phyloP scores from a whole-genome alignment of 2,888 invertebrate species.

The Tachina grossa region DNA sequence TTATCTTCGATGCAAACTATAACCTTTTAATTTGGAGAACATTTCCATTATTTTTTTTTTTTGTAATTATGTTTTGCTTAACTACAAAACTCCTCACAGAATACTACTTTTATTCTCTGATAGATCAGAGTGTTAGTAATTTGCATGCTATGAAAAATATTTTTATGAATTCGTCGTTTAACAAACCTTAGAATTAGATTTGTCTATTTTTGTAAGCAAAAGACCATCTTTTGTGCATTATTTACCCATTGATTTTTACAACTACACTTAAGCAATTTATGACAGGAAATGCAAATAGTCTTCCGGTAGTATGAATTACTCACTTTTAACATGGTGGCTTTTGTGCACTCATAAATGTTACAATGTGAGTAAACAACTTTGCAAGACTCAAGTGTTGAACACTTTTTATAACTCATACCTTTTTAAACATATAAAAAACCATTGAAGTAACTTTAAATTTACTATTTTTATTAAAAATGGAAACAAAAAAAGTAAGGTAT shows the following conservation, averaged over 20 bases:
- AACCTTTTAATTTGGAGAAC: no score
- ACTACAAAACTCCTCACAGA: no score
- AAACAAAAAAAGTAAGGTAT: constrained; percentile 35
- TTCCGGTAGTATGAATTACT: constrained; percentile 25
- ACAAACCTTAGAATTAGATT: no score
- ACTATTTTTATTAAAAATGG: constrained; percentile 17
- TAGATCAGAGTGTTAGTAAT: no score
- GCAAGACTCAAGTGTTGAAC: not conserved
- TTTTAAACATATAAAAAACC: constrained; percentile 36
- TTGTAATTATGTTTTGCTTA: no score
- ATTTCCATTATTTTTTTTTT: no score
- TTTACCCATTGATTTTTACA: not conserved
- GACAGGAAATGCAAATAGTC: constrained; percentile 37
- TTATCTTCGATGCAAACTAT: no score
- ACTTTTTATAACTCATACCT: not conserved
- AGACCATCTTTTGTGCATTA: not conserved
- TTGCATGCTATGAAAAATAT: no score
- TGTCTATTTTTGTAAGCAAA: not conserved
- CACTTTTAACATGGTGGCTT: not conserved
- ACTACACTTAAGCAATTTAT: constrained; percentile 11
- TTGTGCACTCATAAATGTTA: not conserved
- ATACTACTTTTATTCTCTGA: no score
- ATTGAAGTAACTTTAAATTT: constrained; percentile 31
- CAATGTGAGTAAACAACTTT: not conserved
- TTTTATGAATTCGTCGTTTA: no score